phyloP scores from a whole-genome alignment of 2,888 invertebrate species.

The Protodeltote pygarga region DNA sequence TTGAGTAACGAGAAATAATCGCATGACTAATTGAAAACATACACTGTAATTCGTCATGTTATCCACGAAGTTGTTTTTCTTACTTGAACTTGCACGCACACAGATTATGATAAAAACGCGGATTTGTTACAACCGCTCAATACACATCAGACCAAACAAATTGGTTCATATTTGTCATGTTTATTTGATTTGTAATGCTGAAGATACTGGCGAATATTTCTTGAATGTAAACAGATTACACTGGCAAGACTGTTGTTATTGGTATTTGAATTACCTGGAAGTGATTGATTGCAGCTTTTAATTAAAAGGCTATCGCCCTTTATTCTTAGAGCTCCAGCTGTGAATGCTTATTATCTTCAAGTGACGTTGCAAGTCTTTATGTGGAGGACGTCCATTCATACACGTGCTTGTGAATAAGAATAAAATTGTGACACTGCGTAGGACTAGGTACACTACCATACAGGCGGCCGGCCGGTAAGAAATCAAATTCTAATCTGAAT shows the following conservation, averaged over 20 bases:
- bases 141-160: conserved; percentile 40
- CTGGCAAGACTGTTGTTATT: conserved; percentile 27
- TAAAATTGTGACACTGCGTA: conserved; percentile 1
- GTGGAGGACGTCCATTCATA: conserved; percentile 26
- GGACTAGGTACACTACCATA: neutral
- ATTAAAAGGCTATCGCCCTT: conserved; percentile 48
- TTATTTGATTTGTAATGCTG: conserved; percentile 48
- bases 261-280: conserved; percentile 32
- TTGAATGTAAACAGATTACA: conserved; percentile 33
- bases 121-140: conserved; percentile 34
- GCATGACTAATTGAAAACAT: conserved; percentile 72
- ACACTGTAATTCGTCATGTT: conserved; percentile 64
- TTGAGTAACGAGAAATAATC: conserved; percentile 77
- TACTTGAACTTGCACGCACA: conserved; percentile 48
- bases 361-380: conserved; percentile 31
- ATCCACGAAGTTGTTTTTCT: conserved; percentile 52
- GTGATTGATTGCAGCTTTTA: conserved; percentile 41
- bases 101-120: conserved; percentile 38
- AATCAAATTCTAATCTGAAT: neutral
- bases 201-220: conserved; percentile 26
- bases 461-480: neutral
- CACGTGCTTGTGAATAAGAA: conserved; percentile 34
- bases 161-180: conserved; percentile 49
- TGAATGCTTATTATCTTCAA: conserved; percentile 30
- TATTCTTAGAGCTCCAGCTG: conserved; percentile 46